Base-by-base conservation (phyloP, 2,888 invertebrate genomes). In the Altica lythri region DNA sequence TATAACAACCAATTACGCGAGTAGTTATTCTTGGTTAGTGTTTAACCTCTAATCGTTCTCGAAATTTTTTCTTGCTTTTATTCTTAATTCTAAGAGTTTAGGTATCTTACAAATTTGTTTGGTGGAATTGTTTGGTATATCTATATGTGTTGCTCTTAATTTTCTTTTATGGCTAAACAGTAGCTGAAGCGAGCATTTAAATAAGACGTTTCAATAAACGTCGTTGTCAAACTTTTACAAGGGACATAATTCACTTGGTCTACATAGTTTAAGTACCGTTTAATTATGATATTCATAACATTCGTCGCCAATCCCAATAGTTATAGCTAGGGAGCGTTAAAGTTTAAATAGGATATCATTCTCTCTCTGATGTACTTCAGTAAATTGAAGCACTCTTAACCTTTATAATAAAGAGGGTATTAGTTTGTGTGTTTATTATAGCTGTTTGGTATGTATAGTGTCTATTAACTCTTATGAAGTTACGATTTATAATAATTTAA, bases 181-280 rank as follows among this genome's bases (percentile, higher is more conserved):
- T 22, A 27, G 47, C 18, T 27, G 25, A 27, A 16, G 19, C 10
- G 30, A 47, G 47, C 12, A 17, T 27, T 37, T 25, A 29, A 47
- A 37, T 47, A 29, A 47, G 47, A 47, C 37, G 19, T 47, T 37
- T 25, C 37, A 47, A 37, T 47, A 47, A 47, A 47, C 16, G 47
- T 47, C 47, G 37, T 18, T 44, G 44, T 47, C 47, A 47, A 37
- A 35, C 40, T 37, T 47, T 47, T 47, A 47, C 47, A 25, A 22
- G 14, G 47, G 16, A 27, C 17, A 47, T 47, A 47, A 47, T 27
- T 47, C 47, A 47, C 18, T 32, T 45, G 22, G 5, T 45, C 34
- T 32, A 45, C n/a, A 34, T 40, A 40, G 12, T 38, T 44, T 32
- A 44, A 37, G 12, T 47, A 37, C 16, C 5, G 12, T 29, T 47